Base-by-base conservation (phyloP, 2,888 invertebrate species). In the Lucinisca nassula region DNA sequence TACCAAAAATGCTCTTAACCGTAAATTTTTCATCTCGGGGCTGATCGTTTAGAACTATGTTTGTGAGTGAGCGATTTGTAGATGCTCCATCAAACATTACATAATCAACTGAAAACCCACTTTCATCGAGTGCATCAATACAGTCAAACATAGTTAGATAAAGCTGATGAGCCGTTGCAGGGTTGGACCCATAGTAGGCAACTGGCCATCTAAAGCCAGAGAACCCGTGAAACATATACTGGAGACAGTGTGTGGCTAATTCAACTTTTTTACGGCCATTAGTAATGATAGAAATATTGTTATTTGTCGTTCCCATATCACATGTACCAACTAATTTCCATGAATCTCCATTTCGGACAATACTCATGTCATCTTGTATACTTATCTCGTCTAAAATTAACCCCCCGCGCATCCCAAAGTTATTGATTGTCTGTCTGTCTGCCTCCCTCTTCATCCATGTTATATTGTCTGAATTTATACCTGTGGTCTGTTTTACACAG, bases 171-270 rank as follows among this genome's bases (percentile, higher is more conserved):
- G 73, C 17, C 24, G 30, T 21, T 10, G 83, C 78, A 35, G 67
- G 77, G 10, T 32, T 17, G 55, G 72, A 78, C 27, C 55, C 72
- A 58, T 58, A 83, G 35, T 78, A 72, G 14, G 70, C 78, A 55
- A 79, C 78, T 12, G 74, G 78, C 73, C 79, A 80, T 24, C 84
- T 74, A 51, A 85, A 81, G 6, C 81, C 85, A 40, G 77, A 72
- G 24, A 77, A 45, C 12, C 81, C 80, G 49, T 58, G 40, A 37
- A 51, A 76, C 0, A 82, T 12, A 24, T 70, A 82, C 27, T 82
- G 76, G 21, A 77, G 55, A 55, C 0, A 17, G 37, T 77, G 51
- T 21, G 77, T 55, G 10, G 77, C 77, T 17, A 77, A 4, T 0
- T 76, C 49, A 70, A 67, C 40, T 24, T 30, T 27, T 49, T 51